Percentiles rank a stretch among this genome's conserved stretches.
Evolutionary conservation across 2,888 invertebrate species (phyloP).

Genomic region (Subacronicta megacephala): DNA sequence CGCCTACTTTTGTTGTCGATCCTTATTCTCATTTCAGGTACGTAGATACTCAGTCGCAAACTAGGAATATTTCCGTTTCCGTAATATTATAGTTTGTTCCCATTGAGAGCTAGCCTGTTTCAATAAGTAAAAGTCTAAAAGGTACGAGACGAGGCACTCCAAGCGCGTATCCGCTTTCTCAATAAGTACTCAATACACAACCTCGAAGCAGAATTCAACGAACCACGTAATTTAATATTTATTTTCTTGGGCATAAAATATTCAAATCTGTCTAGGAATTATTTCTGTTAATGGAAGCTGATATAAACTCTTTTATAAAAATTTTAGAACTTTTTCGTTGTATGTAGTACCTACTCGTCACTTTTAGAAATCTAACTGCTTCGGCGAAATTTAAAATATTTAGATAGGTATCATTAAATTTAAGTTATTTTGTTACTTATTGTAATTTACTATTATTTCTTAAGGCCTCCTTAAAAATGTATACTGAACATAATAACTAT

Average conservation of each 20-base stretch:
- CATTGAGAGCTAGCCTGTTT: constrained; percentile 5
- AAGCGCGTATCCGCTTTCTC: constrained; percentile 8
- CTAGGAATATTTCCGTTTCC: not conserved
- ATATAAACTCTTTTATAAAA: not conserved
- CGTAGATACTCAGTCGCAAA: not conserved
- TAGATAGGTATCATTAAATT: too few relatives aligned
- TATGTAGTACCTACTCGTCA: too few relatives aligned
- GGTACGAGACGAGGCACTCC: constrained; percentile 2
- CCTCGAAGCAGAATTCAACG: constrained; percentile 26
- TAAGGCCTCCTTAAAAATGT: too few relatives aligned
- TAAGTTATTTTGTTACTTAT: too few relatives aligned
- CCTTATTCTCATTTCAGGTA: not conserved
- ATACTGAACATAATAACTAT: too few relatives aligned
- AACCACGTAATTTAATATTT: constrained; percentile 36
- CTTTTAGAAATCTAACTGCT: too few relatives aligned
- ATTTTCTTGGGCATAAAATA: constrained; percentile 10
- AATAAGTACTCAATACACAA: constrained; percentile 16
- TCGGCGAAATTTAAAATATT: too few relatives aligned
- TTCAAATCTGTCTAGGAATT: constrained; percentile 24
- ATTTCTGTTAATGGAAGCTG: constrained; percentile 8
- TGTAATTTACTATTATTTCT: too few relatives aligned
- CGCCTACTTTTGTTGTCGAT: not conserved
- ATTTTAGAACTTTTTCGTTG: too few relatives aligned
- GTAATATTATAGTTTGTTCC: constrained; percentile 18
- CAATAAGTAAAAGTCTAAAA: constrained; percentile 16